Evolutionary conservation across 2,113 vertebrate species (phyloP).

Genomic region (Phodopus roborovskii): DNA sequence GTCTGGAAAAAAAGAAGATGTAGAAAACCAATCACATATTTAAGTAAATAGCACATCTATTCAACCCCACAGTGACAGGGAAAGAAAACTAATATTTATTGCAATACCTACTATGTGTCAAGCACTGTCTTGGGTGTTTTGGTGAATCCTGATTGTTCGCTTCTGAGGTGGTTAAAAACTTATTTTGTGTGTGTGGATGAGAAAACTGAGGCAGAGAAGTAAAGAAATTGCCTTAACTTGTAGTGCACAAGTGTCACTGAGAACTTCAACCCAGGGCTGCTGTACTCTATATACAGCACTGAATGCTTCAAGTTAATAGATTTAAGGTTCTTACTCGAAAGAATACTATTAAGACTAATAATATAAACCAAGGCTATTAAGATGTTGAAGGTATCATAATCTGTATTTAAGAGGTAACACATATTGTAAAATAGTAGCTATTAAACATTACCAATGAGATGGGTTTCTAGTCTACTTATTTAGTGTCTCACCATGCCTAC

Average conservation of each 20-base stretch:
- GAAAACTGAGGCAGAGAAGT: not conserved
- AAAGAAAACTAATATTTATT: conserved; percentile 62
- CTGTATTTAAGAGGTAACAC: not conserved
- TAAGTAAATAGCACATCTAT: conserved; percentile 66
- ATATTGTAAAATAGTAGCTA: conserved; percentile 8
- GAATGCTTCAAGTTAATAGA: conserved; percentile 32
- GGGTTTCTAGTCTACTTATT: not conserved
- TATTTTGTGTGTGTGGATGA: not conserved
- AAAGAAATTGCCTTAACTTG: conserved; percentile 40
- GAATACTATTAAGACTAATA: conserved; percentile 38
- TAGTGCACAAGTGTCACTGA: conserved; percentile 1
- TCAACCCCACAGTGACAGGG: conserved; percentile 47
- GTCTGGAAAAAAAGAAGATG: conserved; percentile 87
- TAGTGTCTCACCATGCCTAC: not conserved
- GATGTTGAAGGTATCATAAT: conserved; percentile 9
- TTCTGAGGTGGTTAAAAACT: not conserved
- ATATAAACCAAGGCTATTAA: conserved; percentile 39
- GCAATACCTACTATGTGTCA: conserved; percentile 40
- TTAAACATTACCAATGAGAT: conserved; percentile 2
- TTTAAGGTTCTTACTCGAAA: not conserved
- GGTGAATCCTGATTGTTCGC: conserved; percentile 14
- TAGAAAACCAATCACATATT: conserved; percentile 64
- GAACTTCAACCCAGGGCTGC: not conserved
- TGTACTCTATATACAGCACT: not conserved
- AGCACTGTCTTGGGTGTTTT: conserved; percentile 50